Conservation (phyloP, 1,140 invertebrate species). For the Pygmarrhopalites habei region DNA sequence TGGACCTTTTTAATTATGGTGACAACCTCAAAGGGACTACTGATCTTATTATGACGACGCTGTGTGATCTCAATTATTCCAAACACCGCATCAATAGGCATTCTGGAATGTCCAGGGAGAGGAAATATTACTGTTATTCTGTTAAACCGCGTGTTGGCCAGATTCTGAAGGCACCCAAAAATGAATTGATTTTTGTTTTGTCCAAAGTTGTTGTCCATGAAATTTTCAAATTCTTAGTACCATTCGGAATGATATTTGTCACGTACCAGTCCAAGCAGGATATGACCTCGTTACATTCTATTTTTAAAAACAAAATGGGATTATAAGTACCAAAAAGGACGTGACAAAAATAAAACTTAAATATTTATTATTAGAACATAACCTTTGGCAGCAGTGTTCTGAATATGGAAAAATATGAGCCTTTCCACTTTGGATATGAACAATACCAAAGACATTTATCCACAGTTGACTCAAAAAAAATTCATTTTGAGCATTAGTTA, state of each 20-base stretch:
- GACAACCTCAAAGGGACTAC: neutral
- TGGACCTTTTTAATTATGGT: neutral
- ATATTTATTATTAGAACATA: too few species aligned
- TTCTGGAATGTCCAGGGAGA: neutral
- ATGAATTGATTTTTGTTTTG: neutral
- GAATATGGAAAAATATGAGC: neutral
- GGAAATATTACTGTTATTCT: too few species aligned
- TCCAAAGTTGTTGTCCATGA: neutral
- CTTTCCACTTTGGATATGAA: neutral
- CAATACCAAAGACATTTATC: neutral
- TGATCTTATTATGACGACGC: neutral
- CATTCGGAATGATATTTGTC: too few species aligned
- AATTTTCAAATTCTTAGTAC: neutral
- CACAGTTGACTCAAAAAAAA: conserved; percentile 1
- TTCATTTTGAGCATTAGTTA: neutral
- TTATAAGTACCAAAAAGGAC: neutral
- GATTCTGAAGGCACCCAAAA: neutral
- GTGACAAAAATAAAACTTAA: too few species aligned
- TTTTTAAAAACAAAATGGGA: neutral
- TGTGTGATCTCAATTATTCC: neutral
- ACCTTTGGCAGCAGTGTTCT: neutral
- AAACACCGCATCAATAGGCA: neutral
- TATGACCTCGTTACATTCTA: neutral
- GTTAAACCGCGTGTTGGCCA: neutral
- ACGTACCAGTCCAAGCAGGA: neutral